Evolutionary conservation across 2,888 invertebrate species (phyloP), one percentile per base, ranked within the genome.

Genomic region (Eupeodes luniger): DNA sequence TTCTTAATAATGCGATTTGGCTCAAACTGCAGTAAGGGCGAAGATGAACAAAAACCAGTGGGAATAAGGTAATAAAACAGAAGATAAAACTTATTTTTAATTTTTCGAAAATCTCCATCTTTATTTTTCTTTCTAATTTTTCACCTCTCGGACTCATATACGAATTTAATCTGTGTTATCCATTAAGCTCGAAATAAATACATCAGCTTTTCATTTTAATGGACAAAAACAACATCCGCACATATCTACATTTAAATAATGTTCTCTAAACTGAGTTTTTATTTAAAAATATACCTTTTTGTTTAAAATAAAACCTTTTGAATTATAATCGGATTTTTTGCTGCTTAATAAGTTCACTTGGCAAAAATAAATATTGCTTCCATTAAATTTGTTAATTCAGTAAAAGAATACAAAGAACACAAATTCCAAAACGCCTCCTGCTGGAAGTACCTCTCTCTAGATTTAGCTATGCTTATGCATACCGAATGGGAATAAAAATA

Each of bases 361-460:
- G 55, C n/a, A 44, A 55, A 55, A 70, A 44, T 55, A 70, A 55
- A 70, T 70, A 70, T 70, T 44, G 11, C 72, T 27, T 11, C 59
- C 72, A 72, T 72, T 72, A 72, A 59, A 72, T 57, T 57, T 72
- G 53, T 69, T 36, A 53, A 69, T 69, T 69, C 69, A 69, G 70
- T 72, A 36, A 34, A 57, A 10, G 2, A n/a, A 67, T 49, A 67
- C 9, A 16, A 64, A 19, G 11, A 40, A 16, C 1, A 55, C 1
- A 40, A 61, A 36, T 36, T 36, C 11, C 14, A 67, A 36, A 19
- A 47, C 51, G 16, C 49, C 27, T 67, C 34, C 10, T 51, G 64
- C 5, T 40, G 40, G 40, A 40, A 1, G 40, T 7, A 40, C 40
- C 40, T 40, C 40, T 5, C 40, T 40, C 40, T 40, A 40, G 40